These are phyloP conservation scores for Nycticorax nycticorax DNA, from an alignment of 2,113 vertebrate genomes.

Conservation along the genomic window DNA sequence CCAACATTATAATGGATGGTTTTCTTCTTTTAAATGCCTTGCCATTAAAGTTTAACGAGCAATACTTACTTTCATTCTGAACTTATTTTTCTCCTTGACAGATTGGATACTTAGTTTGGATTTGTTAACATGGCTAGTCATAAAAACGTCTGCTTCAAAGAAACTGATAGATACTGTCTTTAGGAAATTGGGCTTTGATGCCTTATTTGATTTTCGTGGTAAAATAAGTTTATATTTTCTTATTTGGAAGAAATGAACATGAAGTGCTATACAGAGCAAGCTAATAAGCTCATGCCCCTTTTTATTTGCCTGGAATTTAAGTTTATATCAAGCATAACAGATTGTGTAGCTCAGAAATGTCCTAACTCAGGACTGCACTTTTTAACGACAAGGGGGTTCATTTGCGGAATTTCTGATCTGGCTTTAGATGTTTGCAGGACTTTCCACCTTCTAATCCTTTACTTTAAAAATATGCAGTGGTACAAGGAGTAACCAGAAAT, in stretches of 20 bases:
- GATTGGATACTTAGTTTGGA: slow-evolving; percentile 40
- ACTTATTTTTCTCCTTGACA: slow-evolving; percentile 58
- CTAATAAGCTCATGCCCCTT: not conserved
- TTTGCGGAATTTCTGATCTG: not conserved
- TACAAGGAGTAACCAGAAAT: not conserved
- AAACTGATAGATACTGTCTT: slow-evolving; percentile 39
- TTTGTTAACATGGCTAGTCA: slow-evolving; percentile 35
- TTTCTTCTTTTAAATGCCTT: slow-evolving; percentile 26
- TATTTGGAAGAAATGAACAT: not conserved
- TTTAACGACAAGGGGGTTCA: not conserved
- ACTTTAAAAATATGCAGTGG: not conserved
- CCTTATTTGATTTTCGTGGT: slow-evolving; percentile 45
- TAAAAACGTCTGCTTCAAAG: slow-evolving; percentile 58
- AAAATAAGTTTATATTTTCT: slow-evolving; percentile 54
- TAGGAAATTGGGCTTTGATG: slow-evolving; percentile 56
- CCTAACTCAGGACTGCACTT: not conserved
- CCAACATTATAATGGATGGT: not conserved
- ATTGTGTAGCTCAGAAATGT: not conserved
- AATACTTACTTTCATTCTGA: slow-evolving; percentile 17
- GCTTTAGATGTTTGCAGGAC: not conserved
- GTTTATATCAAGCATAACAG: not conserved
- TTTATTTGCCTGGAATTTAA: not conserved
- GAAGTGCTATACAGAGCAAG: not conserved
- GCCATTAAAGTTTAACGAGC: slow-evolving; percentile 48
- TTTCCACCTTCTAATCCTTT: not conserved